Conservation (phyloP, 2,888 invertebrate genomes). For the Drosophila eohydei region DNA sequence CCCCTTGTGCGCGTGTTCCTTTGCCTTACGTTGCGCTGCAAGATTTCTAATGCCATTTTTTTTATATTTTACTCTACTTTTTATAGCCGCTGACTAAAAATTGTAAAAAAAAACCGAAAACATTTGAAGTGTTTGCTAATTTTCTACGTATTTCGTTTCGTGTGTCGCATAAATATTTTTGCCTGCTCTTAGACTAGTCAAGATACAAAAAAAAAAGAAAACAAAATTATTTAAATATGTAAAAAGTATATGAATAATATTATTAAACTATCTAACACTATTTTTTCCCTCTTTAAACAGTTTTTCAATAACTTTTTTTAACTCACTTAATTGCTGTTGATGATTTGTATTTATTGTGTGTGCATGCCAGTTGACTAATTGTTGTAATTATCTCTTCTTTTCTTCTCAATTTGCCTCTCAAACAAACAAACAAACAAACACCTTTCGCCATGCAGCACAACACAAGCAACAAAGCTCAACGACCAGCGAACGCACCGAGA, state of each 20-base stretch:
- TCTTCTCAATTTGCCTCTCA: slow-evolving; percentile 15
- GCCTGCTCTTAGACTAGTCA: slow-evolving; percentile 55
- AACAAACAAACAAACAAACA: slow-evolving; percentile 52
- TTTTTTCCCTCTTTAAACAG: slow-evolving; percentile 10
- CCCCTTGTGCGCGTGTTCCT: slow-evolving; percentile 18
- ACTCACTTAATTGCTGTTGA: slow-evolving; percentile 20
- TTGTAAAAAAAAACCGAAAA: background rate
- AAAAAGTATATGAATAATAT: slow-evolving; percentile 13
- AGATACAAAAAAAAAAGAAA: slow-evolving; percentile 47
- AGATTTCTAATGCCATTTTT: slow-evolving; percentile 6
- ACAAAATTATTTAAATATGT: background rate
- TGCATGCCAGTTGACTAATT: slow-evolving; percentile 73
- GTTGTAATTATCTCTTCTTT: slow-evolving; percentile 63
- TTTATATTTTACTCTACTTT: slow-evolving; percentile 6
- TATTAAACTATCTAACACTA: slow-evolving; percentile 35
- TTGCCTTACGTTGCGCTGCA: slow-evolving; percentile 24
- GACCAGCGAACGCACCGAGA: slow-evolving; percentile 85
- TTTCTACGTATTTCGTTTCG: slow-evolving; percentile 35
- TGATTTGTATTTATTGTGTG: slow-evolving; percentile 12
- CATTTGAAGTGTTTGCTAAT: slow-evolving; percentile 22
- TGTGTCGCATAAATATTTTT: slow-evolving; percentile 51
- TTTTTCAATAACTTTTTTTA: slow-evolving; percentile 40
- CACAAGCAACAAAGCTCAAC: slow-evolving; percentile 77
- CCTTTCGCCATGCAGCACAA: slow-evolving; percentile 68
- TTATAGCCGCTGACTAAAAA: slow-evolving; percentile 18